Conservation (phyloP, 2,113 vertebrate species). For the Stegostoma tigrinum region DNA sequence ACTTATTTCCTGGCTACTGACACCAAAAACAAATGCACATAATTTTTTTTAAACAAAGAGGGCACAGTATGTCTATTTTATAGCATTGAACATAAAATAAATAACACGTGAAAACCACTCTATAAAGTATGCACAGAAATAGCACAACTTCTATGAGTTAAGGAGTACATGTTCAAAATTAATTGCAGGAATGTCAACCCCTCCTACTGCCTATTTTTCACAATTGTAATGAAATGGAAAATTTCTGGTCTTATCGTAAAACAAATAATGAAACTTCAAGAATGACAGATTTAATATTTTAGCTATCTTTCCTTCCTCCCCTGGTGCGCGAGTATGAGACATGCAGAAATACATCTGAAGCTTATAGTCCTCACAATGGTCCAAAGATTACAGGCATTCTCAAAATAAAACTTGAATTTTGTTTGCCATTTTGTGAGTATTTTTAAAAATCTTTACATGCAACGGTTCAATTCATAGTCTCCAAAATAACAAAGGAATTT, state of each 20-base stretch:
- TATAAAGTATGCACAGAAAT: not conserved
- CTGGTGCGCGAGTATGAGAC: not conserved
- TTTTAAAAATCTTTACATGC: not conserved
- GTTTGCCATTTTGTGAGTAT: not conserved
- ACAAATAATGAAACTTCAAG: slow-evolving; percentile 41
- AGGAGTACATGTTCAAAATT: slow-evolving; percentile 34
- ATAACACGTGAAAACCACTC: not conserved
- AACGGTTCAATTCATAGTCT: not conserved
- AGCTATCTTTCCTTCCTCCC: slow-evolving; percentile 38
- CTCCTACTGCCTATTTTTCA: slow-evolving; percentile 37
- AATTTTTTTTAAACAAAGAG: slow-evolving; percentile 8
- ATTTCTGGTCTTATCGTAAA: slow-evolving; percentile 41
- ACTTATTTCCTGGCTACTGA: not conserved
- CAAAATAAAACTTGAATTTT: not conserved
- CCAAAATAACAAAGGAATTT: not conserved
- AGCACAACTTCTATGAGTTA: slow-evolving; percentile 11
- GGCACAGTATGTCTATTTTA: slow-evolving; percentile 9
- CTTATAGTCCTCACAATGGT: not conserved
- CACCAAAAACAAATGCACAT: not conserved
- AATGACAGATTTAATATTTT: slow-evolving; percentile 40
- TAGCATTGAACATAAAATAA: not conserved
- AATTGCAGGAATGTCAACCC: slow-evolving; percentile 13
- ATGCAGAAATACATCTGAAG: not conserved
- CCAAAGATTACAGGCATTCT: not conserved
- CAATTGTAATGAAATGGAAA: slow-evolving; percentile 36